Base-by-base conservation (phyloP, 2,113 vertebrate species). In the Macaca nemestrina region DNA sequence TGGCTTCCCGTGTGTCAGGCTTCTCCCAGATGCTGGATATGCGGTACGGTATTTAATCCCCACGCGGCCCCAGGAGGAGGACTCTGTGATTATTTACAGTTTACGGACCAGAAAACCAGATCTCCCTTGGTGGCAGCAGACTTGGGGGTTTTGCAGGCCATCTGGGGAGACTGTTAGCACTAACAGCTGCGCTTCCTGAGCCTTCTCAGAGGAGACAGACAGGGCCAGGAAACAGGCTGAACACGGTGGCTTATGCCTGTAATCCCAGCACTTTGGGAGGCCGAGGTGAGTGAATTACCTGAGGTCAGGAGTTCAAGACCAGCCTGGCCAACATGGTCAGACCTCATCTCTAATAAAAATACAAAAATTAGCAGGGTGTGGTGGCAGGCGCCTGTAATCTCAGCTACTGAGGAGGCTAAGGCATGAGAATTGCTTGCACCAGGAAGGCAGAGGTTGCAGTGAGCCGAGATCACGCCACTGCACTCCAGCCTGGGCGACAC, bases 61-160 rank as follows among this genome's bases (percentile, higher is more conserved):
- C 48, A 30, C 0, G 0, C 0, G 0, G n/a, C 32, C 12, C 50
- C 52, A 2, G 0, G 0, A 67, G 70, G 78, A 88, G 81, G 40
- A 13, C 8, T 57, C 81, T 57, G 30, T 0, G 2, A 17, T 38
- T 1, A 85, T 61, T 70, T 40, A 0, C 40, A 5, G 30, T 79
- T 82, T 57, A 27, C 23, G 12, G 59, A 81, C 13, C 2, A 1
- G 35, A 59, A 59, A 35, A 30, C 23, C 4, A 43, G 68, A 10
- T 61, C 70, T 92, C 76, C 0, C 61, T 22, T 1, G 32, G 81
- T 5, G 61, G 50, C 81, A 27, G 55, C 45, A 14, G 55, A 2
- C 68, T 20, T 1, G 1, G 50, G 79, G 32, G 57, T 79, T 38
- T 48, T 3, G 2, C 18, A 1, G 45, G 45, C 43, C 20, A 1